phyloP scores from a whole-genome alignment of 2,113 vertebrate species.

The Onychostruthus taczanowskii region DNA sequence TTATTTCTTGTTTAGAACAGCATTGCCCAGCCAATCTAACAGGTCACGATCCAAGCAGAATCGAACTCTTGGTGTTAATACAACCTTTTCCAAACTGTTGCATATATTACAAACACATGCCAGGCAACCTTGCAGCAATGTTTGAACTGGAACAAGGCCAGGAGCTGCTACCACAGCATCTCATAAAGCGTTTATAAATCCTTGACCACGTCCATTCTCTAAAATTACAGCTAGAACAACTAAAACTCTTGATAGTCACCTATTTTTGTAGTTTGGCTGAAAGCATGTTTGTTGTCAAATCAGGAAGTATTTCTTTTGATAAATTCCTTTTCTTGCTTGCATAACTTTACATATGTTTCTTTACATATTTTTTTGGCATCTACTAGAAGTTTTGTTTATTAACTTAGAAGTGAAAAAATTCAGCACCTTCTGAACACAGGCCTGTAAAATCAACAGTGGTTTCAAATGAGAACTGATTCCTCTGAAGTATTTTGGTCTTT shows the following conservation, averaged over 20 bases:
- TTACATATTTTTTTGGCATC: not conserved
- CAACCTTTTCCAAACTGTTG: not conserved
- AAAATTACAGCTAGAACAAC: not conserved
- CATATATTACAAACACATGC: fast-evolving
- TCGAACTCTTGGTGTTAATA: not conserved
- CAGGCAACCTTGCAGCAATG: not conserved
- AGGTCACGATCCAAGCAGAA: not conserved
- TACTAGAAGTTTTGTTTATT: not conserved
- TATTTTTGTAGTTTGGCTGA: not conserved
- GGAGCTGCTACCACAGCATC: not conserved
- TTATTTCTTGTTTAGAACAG: not conserved
- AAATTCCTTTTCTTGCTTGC: not conserved
- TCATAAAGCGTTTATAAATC: not conserved
- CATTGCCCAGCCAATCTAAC: not conserved
- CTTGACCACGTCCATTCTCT: not conserved
- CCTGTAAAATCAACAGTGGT: not conserved
- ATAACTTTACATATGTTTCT: not conserved
- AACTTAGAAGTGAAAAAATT: not conserved
- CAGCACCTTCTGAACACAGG: not conserved
- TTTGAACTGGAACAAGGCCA: not conserved
- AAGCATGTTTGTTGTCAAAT: not conserved
- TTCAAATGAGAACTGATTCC: not conserved
- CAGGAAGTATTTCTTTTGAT: not conserved
- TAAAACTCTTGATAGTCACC: not conserved
- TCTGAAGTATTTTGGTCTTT: not conserved